Conservation (phyloP, 1,140 invertebrate species). For the Ptiloglossa arizonensis region DNA sequence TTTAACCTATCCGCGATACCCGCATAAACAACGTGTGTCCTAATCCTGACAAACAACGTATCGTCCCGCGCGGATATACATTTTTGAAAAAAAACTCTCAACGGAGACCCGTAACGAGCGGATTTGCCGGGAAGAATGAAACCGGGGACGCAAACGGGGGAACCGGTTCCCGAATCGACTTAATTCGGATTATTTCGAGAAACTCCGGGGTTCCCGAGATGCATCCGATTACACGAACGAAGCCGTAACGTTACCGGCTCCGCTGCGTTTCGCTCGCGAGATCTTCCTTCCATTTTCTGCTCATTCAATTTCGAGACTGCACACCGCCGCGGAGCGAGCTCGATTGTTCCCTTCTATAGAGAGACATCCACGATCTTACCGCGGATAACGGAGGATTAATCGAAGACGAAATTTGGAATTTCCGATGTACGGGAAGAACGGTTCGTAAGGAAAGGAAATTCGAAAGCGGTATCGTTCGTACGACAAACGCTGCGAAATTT, state of each 20-base stretch:
- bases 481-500: no score
- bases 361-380: not conserved
- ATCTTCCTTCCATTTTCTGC: not conserved
- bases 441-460: no score
- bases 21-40: not conserved
- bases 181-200: slow-evolving; percentile 43
- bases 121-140: not conserved
- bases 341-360: not conserved
- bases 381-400: not conserved
- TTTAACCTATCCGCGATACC: slow-evolving; percentile 8
- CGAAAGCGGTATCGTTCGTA: no score
- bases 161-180: slow-evolving; percentile 20
- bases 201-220: not conserved
- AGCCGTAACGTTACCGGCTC: slow-evolving; percentile 10
- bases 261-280: not conserved
- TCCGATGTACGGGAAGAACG: not conserved
- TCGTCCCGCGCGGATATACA: not conserved
- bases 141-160: not conserved
- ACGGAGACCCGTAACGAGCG: not conserved
- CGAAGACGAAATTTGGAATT: not conserved
- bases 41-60: not conserved
- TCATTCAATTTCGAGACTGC: not conserved
- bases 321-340: not conserved
- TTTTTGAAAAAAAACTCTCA: no score
- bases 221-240: slow-evolving; percentile 37